A percentile compares a stretch with the other conserved stretches of the same genome.
Evolutionary conservation across 2,797 vertebrate genomes (phyloP).

Genomic region (Urosaurus nigricauda): DNA sequence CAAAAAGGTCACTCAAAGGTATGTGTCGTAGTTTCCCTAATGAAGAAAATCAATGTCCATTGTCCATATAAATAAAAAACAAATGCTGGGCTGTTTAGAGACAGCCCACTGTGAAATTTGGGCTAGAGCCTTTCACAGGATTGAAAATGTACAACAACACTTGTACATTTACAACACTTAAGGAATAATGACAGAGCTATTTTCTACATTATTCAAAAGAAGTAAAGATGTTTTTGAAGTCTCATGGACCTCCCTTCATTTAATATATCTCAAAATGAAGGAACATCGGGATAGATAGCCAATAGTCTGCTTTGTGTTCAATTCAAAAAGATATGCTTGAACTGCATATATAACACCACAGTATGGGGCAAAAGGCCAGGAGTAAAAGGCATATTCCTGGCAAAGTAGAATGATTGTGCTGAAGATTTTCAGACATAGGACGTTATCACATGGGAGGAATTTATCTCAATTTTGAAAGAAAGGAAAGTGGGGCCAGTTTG

Average conservation of each 20-base stretch:
- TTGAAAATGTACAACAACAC: not conserved
- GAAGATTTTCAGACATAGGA: no score
- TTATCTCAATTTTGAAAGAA: no score
- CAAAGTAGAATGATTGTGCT: no score
- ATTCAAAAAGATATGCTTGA: not conserved
- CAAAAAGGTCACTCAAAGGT: conserved; percentile 84
- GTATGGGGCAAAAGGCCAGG: not conserved
- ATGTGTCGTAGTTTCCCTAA: conserved; percentile 77
- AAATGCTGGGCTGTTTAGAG: not conserved
- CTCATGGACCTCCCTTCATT: not conserved
- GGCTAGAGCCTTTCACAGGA: not conserved
- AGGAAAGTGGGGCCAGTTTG: no score
- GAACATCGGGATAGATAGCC: not conserved
- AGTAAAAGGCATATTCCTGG: no score
- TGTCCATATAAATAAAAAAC: not conserved
- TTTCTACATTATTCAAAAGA: not conserved
- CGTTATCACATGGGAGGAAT: no score
- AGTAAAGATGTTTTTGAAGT: not conserved
- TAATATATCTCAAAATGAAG: not conserved
- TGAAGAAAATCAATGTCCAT: conserved; percentile 40
- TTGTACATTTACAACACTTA: not conserved
- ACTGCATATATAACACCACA: not conserved
- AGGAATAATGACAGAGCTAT: not conserved
- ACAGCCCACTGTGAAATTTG: not conserved
- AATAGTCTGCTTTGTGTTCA: not conserved